These are phyloP conservation scores for Operophtera brumata DNA, from an alignment of 2,888 invertebrate species.

Conservation along the genomic window DNA sequence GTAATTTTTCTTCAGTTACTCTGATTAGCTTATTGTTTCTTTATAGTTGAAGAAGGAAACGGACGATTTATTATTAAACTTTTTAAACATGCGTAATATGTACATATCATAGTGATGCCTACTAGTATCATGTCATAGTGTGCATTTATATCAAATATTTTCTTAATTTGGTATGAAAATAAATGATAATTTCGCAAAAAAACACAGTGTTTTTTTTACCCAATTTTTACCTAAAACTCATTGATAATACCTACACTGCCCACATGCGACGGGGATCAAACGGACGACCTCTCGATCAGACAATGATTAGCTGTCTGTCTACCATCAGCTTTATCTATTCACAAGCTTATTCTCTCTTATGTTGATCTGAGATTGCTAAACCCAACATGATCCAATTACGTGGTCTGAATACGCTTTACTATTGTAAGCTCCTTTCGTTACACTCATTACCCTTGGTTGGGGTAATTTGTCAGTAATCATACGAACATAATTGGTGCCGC, in stretches of 20 bases:
- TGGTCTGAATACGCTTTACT: conserved; percentile 17
- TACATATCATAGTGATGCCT: too few relatives aligned
- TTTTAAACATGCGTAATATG: too few relatives aligned
- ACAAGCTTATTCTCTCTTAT: background rate
- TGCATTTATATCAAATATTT: too few relatives aligned
- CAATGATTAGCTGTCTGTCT: background rate
- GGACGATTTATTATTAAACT: background rate
- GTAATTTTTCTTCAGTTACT: conserved; percentile 45
- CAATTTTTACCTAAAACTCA: background rate
- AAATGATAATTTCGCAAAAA: too few relatives aligned
- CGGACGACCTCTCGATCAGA: background rate
- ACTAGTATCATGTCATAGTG: too few relatives aligned
- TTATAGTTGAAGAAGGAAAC: background rate
- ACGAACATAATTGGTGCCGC: conserved; percentile 26
- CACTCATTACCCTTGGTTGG: conserved; percentile 11
- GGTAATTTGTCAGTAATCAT: conserved; percentile 28
- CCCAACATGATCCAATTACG: conserved; percentile 25
- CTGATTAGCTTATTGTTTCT: conserved; percentile 8
- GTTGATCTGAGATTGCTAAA: conserved; percentile 8
- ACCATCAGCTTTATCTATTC: background rate
- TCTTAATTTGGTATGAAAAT: too few relatives aligned
- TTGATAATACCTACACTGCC: background rate
- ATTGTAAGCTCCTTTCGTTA: conserved; percentile 20
- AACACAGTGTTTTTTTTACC: too few relatives aligned
- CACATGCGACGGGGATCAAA: background rate